phyloP scores from a whole-genome alignment of 2,888 invertebrate genomes.

The Patella ulyssiponensis region DNA sequence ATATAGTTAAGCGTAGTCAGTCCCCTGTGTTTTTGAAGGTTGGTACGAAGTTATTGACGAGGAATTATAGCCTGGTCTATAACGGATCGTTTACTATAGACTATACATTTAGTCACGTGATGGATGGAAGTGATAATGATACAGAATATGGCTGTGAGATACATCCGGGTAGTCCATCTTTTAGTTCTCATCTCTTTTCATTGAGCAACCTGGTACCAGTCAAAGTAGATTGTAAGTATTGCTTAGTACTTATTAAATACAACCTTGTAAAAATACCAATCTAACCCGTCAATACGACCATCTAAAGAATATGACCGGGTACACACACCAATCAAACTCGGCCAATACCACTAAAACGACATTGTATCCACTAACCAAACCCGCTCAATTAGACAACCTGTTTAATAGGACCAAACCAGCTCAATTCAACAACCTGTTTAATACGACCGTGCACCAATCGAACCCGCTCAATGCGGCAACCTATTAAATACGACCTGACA shows the following conservation, averaged over 20 bases:
- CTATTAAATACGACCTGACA: no score
- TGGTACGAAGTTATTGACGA: neutral
- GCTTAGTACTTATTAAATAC: neutral
- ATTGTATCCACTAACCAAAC: no score
- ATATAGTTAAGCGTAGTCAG: neutral
- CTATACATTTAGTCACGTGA: neutral
- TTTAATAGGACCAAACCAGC: no score
- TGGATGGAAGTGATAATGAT: neutral
- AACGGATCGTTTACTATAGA: neutral
- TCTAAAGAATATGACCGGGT: no score
- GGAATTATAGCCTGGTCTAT: neutral
- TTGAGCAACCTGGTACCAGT: neutral
- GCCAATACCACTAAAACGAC: no score
- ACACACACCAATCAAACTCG: no score
- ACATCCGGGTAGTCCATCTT: neutral
- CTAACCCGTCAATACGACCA: no score
- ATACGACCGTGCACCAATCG: no score
- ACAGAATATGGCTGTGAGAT: neutral
- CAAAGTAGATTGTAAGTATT: neutral
- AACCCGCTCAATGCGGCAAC: no score
- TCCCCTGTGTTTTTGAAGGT: neutral
- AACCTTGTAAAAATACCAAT: no score
- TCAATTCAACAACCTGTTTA: no score
- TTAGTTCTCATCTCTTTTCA: neutral
- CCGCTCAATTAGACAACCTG: no score